Evolutionary conservation across 2,888 invertebrate genomes (phyloP).

Genomic region (Parnassius glacialis): DNA sequence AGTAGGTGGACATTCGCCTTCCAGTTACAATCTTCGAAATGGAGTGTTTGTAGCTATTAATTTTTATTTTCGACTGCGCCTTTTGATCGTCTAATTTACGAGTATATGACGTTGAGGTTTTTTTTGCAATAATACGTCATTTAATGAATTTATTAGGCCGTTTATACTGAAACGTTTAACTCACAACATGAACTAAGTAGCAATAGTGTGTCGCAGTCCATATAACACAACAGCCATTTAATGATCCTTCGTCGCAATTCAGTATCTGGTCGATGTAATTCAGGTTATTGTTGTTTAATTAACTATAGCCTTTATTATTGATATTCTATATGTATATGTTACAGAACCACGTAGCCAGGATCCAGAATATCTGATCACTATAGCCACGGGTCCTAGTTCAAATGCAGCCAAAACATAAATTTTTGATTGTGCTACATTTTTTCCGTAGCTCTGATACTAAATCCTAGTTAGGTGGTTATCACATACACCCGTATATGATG

Average conservation of each 20-base stretch:
- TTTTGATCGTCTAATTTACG: slow-evolving; percentile 45
- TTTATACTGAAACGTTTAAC: background rate
- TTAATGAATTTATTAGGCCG: slow-evolving; percentile 1
- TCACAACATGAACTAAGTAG: background rate
- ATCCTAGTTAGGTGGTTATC: too few species aligned
- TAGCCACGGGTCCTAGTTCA: too few species aligned
- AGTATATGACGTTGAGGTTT: slow-evolving; percentile 5
- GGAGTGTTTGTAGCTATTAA: slow-evolving; percentile 68
- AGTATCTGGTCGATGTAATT: slow-evolving; percentile 10
- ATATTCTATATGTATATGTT: slow-evolving; percentile 1
- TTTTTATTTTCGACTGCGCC: slow-evolving; percentile 61
- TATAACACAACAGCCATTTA: slow-evolving; percentile 16
- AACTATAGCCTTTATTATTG: background rate
- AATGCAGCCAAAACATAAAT: too few species aligned
- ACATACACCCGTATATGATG: too few species aligned
- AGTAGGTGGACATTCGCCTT: slow-evolving; percentile 48
- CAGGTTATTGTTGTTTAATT: slow-evolving; percentile 8
- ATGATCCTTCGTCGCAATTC: slow-evolving; percentile 3
- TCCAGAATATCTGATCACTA: too few species aligned
- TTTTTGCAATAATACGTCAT: slow-evolving; percentile 4
- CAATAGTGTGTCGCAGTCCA: slow-evolving; percentile 4
- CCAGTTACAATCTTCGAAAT: slow-evolving; percentile 59
- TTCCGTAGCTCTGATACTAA: too few species aligned
- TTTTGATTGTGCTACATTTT: too few species aligned
- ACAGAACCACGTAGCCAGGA: too few species aligned